These are phyloP conservation scores for Eilema depressum DNA, from an alignment of 2,888 invertebrate genomes.

Conservation along the genomic window DNA sequence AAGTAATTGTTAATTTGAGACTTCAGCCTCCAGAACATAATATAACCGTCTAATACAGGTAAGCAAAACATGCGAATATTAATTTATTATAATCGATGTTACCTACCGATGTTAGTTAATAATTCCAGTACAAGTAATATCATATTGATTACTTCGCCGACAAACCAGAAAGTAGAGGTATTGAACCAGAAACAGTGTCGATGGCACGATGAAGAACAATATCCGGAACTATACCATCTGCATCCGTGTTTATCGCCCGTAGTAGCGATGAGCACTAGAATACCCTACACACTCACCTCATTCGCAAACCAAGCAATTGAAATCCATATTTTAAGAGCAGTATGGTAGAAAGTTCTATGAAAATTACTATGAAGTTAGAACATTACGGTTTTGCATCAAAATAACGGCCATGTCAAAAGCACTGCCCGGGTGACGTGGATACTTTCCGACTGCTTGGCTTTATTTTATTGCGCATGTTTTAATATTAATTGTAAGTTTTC, in stretches of 20 bases:
- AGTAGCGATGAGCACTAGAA: conserved; percentile 57
- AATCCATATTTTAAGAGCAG: conserved; percentile 21
- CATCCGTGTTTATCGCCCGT: conserved; percentile 64
- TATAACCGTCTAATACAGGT: not conserved
- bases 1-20: not conserved
- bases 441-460: conserved; percentile 82
- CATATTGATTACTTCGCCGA: conserved; percentile 25
- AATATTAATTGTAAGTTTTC: conserved; percentile 86
- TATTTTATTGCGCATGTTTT: conserved; percentile 85
- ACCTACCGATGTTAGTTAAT: conserved; percentile 30
- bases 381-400: conserved; percentile 56
- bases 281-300: conserved; percentile 44
- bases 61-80: conserved; percentile 24
- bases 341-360: conserved; percentile 46
- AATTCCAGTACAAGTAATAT: conserved; percentile 32
- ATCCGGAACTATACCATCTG: conserved; percentile 64
- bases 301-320: conserved; percentile 28
- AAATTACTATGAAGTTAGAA: conserved; percentile 40
- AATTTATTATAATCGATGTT: conserved; percentile 41
- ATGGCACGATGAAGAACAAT: conserved; percentile 58
- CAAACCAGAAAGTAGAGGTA: conserved; percentile 23
- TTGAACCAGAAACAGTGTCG: conserved; percentile 29
- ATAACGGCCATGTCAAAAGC: conserved; percentile 84
- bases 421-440: conserved; percentile 76
- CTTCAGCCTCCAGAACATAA: not conserved